These are phyloP conservation scores for Pseudomyrmex flavicornis DNA, from an alignment of 1,140 invertebrate species.

Conservation along the genomic window DNA sequence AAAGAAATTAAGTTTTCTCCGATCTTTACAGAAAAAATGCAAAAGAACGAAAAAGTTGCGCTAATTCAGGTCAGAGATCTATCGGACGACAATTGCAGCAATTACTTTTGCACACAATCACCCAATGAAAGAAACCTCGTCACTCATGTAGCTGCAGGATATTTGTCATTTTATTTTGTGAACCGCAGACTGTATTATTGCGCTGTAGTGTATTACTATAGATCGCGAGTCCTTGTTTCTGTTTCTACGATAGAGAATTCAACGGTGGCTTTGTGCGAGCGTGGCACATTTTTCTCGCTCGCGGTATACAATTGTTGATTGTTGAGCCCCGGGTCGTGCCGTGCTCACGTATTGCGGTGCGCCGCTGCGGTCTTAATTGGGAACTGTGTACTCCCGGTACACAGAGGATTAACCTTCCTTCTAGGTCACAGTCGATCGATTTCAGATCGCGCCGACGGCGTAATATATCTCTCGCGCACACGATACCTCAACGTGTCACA, in stretches of 20 bases:
- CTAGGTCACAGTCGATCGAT: slow-evolving; percentile 69
- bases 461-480: slow-evolving; percentile 64
- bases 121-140: neutral
- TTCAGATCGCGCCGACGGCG: slow-evolving; percentile 56
- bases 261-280: slow-evolving; percentile 12
- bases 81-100: neutral
- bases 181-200: neutral
- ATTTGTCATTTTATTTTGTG: slow-evolving; percentile 10
- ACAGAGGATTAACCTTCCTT: slow-evolving; percentile 65
- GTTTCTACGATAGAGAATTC: neutral
- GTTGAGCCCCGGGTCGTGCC: slow-evolving; percentile 13
- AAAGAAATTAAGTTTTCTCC: neutral
- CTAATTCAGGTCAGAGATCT: slow-evolving; percentile 7
- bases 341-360: slow-evolving; percentile 43
- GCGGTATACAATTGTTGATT: slow-evolving; percentile 30
- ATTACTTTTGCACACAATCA: neutral
- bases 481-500: slow-evolving; percentile 64
- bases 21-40: neutral
- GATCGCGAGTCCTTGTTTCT: neutral
- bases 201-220: neutral
- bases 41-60: neutral
- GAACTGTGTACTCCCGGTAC: neutral
- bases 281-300: slow-evolving; percentile 27
- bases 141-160: neutral
- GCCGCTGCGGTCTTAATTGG: slow-evolving; percentile 55